Base-by-base conservation (phyloP, 1,140 invertebrate genomes). In the Anoplolepis gracilipes region DNA sequence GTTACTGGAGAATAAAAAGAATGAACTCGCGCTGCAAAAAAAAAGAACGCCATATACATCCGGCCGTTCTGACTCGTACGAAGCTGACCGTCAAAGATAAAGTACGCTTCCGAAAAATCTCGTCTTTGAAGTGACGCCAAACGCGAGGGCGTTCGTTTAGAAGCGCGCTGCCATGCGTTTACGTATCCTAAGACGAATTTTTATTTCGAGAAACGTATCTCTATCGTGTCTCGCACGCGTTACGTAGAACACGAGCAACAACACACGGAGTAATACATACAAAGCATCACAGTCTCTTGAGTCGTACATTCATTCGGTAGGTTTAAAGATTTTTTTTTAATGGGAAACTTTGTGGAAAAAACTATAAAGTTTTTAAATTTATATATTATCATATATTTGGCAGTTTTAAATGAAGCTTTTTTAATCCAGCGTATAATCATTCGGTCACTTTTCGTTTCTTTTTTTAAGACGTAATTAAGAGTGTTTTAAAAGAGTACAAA, bases 111-210 rank as follows among this genome's bases (percentile, higher is more conserved):
- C 81, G 87, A 91, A 91, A 85, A 91, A 89, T 86, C 85, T 85
- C 82, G 81, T 86, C 88, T 90, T 90, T 92, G 90, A 90, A 90
- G 87, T 88, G 82, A 78, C 75, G 65, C 49, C 39, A 39, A 70
- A 49, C 30, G 65, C 77, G 78, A 81, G 78, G 78, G 65, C 13
- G 78, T 82, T 59, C 65, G 62, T 64, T 53, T 64, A 25, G 33
- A 73, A n/a, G 22, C 72, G 30, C 33, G 59, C 39, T 3, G 39
- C 33, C 16, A 16, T 61, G 36, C 77, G 46, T 79, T 79, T 79
- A 79, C 33, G 46, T 22, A 11, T 55, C 77, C 16, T 46, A 22
- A 25, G 33, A 57, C 78, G 53, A 53, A 82, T 82, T 82, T 82
- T 82, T 82, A 82, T 82, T 82, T 82, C 67, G 78, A 82, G 78